Evolutionary conservation across 2,797 vertebrate species (phyloP).

Genomic region (Acanthis flammea): DNA sequence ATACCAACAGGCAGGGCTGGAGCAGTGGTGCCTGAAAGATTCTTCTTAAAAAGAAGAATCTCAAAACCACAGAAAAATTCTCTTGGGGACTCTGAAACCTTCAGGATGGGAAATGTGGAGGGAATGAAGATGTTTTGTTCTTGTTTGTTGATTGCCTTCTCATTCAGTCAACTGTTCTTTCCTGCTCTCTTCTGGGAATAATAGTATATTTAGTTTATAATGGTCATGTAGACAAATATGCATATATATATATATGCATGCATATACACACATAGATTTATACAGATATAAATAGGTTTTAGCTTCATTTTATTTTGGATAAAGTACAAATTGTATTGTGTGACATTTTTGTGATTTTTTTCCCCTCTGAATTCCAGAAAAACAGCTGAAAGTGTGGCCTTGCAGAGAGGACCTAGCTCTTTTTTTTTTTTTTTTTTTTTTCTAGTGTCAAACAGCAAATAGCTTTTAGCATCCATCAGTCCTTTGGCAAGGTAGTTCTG

Average conservation of each 20-base stretch:
- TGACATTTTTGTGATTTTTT: neutral
- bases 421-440: neutral
- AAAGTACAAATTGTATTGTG: neutral
- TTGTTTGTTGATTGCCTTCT: neutral
- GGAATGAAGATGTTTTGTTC: neutral
- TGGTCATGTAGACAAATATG: neutral
- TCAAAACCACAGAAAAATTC: neutral
- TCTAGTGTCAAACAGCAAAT: neutral
- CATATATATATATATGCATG: too few species aligned
- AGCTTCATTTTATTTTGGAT: neutral
- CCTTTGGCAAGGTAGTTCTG: neutral
- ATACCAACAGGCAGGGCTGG: neutral
- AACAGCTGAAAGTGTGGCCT: neutral
- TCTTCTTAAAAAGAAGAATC: neutral
- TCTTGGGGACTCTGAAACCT: neutral
- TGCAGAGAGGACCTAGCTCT: neutral
- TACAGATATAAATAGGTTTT: neutral
- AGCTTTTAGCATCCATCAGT: neutral
- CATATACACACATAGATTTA: neutral
- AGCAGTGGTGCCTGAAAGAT: neutral
- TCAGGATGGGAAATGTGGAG: neutral
- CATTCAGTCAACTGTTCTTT: neutral
- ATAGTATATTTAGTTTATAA: neutral
- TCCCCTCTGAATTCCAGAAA: neutral
- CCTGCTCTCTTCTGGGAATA: neutral